Percentiles rank a stretch among this genome's conserved stretches.
phyloP scores from a whole-genome alignment of 2,888 invertebrate species.

The Cyaniris semiargus region DNA sequence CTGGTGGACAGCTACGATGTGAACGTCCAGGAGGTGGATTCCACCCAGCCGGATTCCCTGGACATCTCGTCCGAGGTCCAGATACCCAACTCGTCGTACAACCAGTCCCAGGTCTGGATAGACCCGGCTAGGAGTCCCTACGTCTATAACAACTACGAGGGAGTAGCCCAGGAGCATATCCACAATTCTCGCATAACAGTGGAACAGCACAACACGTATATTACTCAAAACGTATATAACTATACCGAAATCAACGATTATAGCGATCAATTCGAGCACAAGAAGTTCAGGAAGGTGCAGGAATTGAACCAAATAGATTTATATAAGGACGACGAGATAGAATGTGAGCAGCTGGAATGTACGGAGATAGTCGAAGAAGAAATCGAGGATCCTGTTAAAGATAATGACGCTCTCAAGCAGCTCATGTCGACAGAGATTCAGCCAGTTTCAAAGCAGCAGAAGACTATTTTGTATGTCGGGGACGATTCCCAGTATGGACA shows the following conservation, averaged over 20 bases:
- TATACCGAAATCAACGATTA: slow-evolving; percentile 53
- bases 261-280: slow-evolving; percentile 53
- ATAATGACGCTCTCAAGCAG: slow-evolving; percentile 65
- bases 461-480: slow-evolving; percentile 66
- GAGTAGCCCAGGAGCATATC: slow-evolving; percentile 48
- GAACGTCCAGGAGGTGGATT: slow-evolving; percentile 41
- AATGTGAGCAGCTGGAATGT: slow-evolving; percentile 63
- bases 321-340: slow-evolving; percentile 62
- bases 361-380: background rate
- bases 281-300: slow-evolving; percentile 49
- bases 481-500: slow-evolving; percentile 61
- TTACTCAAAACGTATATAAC: slow-evolving; percentile 66
- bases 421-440: slow-evolving; percentile 67
- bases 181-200: slow-evolving; percentile 56
- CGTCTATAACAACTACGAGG: slow-evolving; percentile 61
- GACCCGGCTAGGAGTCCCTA: slow-evolving; percentile 64
- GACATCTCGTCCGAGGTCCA: slow-evolving; percentile 49
- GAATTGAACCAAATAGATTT: slow-evolving; percentile 45
- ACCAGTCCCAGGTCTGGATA: slow-evolving; percentile 67
- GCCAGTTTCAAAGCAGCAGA: slow-evolving; percentile 59
- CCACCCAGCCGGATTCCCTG: slow-evolving; percentile 35
- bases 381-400: slow-evolving; percentile 54
- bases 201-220: slow-evolving; percentile 63
- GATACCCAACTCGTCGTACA: slow-evolving; percentile 48
- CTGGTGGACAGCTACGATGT: slow-evolving; percentile 56